Conservation (phyloP, 2,888 invertebrate genomes). For the Apamea monoglypha region DNA sequence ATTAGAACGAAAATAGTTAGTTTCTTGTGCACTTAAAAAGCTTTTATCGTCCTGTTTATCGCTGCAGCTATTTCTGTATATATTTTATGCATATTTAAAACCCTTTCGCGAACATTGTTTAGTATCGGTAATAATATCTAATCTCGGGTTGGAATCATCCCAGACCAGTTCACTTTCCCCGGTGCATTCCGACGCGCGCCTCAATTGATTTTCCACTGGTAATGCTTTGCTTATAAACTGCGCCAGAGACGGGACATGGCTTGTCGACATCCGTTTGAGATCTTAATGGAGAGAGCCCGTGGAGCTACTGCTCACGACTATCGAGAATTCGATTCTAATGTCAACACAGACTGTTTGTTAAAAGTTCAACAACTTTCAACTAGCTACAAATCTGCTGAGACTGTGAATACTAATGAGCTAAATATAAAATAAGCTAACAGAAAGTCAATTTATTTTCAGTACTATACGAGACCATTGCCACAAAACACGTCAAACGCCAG, state of each 20-base stretch:
- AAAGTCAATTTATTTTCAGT: conserved; percentile 7
- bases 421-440: not conserved
- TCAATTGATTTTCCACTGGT: conserved; percentile 72
- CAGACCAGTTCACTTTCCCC: conserved; percentile 68
- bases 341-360: conserved; percentile 62
- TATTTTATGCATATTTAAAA: conserved; percentile 52
- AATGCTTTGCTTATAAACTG: conserved; percentile 66
- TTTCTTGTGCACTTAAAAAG: conserved; percentile 16
- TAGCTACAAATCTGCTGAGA: conserved; percentile 27
- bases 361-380: conserved; percentile 67
- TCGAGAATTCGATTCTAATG: conserved; percentile 66
- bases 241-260: conserved; percentile 62
- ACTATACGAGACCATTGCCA: not conserved
- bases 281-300: conserved; percentile 69
- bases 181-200: conserved; percentile 66
- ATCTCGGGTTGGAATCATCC: conserved; percentile 60
- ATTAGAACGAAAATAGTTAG: conserved; percentile 4
- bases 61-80: conserved; percentile 28
- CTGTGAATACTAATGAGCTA: conserved; percentile 37
- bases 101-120: conserved; percentile 45
- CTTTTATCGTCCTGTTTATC: conserved; percentile 32
- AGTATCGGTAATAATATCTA: conserved; percentile 63
- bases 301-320: conserved; percentile 69
- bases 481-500: not conserved
- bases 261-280: conserved; percentile 70